phyloP scores from a whole-genome alignment of 2,797 vertebrate species.

The Sebastiscus albofasciatus region DNA sequence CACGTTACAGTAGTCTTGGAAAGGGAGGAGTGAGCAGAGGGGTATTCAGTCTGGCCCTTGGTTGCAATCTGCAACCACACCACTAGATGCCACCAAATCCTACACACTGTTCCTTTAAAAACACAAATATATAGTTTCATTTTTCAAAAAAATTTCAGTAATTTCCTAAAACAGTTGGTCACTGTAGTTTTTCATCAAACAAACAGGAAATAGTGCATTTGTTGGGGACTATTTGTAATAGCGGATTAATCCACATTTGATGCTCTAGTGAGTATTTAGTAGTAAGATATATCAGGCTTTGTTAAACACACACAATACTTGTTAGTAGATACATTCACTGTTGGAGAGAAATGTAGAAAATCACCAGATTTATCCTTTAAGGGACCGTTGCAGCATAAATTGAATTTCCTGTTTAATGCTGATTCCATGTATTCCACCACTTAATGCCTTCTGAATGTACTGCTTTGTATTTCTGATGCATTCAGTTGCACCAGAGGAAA shows the following conservation, averaged over 20 bases:
- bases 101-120: background rate
- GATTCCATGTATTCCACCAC: background rate
- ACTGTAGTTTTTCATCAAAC: background rate
- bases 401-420: background rate
- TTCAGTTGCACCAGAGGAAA: background rate
- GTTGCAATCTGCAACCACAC: no score
- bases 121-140: background rate
- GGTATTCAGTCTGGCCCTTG: no score
- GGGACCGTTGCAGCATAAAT: background rate
- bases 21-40: no score
- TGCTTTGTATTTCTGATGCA: background rate
- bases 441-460: slow-evolving; percentile 18
- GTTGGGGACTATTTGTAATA: background rate
- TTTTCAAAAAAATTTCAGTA: background rate
- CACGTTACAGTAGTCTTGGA: no score
- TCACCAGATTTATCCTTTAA: background rate
- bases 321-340: background rate
- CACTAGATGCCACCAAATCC: no score
- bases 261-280: background rate
- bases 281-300: background rate
- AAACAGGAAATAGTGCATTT: background rate
- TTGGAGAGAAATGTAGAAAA: background rate
- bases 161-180: background rate
- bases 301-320: background rate
- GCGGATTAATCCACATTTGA: background rate